phyloP scores from a whole-genome alignment of 2,797 vertebrate genomes.

The Pagetopsis macropterus region DNA sequence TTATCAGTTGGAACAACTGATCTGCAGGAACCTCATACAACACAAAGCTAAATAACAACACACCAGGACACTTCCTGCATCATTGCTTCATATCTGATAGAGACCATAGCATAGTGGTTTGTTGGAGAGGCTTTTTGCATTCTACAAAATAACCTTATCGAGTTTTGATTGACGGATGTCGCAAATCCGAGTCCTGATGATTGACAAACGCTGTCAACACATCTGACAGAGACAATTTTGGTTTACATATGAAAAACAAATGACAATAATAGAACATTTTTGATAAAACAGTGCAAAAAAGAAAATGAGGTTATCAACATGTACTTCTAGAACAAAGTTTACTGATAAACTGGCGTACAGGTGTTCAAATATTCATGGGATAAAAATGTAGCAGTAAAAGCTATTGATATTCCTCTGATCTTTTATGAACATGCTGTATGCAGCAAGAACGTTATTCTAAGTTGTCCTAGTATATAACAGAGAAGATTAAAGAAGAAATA shows the following conservation, averaged over 20 bases:
- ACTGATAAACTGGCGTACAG: neutral
- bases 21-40: neutral
- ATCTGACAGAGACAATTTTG: constrained; percentile 41
- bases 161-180: constrained; percentile 49
- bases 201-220: constrained; percentile 37
- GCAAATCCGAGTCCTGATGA: constrained; percentile 38
- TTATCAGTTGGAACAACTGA: constrained; percentile 31
- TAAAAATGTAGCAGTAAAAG: constrained; percentile 26
- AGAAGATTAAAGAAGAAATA: neutral
- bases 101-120: constrained; percentile 24
- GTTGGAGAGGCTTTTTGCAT: constrained; percentile 6
- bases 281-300: constrained; percentile 10
- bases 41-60: constrained; percentile 7
- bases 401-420: neutral
- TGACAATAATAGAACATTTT: constrained; percentile 47
- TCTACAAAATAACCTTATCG: constrained; percentile 42
- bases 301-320: neutral
- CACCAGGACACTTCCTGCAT: constrained; percentile 21
- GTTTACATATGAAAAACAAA: constrained; percentile 10
- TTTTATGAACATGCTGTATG: neutral
- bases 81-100: constrained; percentile 7
- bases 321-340: neutral
- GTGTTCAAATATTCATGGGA: constrained; percentile 5
- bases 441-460: neutral
- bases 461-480: neutral